Evolutionary conservation across 2,797 vertebrate genomes (phyloP), one percentile per base, ranked within the genome.

Genomic region (Peromyscus aztecus): DNA sequence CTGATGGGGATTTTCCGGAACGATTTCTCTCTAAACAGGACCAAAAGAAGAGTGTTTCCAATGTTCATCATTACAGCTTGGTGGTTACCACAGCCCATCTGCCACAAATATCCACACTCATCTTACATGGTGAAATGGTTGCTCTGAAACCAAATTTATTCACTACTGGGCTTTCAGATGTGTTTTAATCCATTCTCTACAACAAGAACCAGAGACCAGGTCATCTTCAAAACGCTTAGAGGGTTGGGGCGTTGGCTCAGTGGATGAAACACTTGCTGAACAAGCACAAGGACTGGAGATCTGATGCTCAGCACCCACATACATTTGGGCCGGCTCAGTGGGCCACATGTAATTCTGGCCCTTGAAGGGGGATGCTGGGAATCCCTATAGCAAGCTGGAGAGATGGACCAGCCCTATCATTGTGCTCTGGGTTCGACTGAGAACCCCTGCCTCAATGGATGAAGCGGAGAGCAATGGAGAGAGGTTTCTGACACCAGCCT

Each of bases 21-120:
- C 55, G 12, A 87, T 17, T 90, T 95, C 46, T 96, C 93, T 94
- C 37, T 57, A 65, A 88, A 89, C 1, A 95, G 84, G 83, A 81
- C 81, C 27, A 63, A 6, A 88, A 57, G 75, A 90, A 43, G 59
- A 77, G 31, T 89, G 27, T 81, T 91, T 94, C 87, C 90, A 80
- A 86, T 63, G 86, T 34, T 96, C 37, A 31, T 6, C 3, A 17
- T 11, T 24, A 37, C 55, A 81, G 7, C 9, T 89, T 77, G 12
- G 46, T 59, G 55, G 77, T 57, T 29, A 57, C 55, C 16, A 46
- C 0, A 23, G 40, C 29, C 55, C 5, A 49, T 19, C 43, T 13
- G n/a, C 27, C 37, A 27, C 21, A 89, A 82, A 89, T 76, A 69
- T 55, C 73, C 75, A 59, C 6, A 29, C 12, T 77, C n/a, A 59